These are phyloP conservation scores for Ciconia nigra DNA, from an alignment of 2,797 vertebrate genomes.

Conservation along the genomic window DNA sequence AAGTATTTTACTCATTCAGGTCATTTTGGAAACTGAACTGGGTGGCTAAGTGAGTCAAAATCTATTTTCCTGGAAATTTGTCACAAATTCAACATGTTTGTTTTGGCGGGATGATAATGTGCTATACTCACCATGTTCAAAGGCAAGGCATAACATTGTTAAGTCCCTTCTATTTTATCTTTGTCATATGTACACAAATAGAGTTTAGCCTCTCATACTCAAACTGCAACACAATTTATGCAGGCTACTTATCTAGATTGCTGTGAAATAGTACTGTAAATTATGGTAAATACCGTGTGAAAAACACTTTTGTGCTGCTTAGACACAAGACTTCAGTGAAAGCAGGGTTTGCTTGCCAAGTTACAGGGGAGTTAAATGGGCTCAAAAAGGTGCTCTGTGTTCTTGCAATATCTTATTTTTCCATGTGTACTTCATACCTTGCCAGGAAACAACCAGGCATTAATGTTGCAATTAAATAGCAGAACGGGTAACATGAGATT, in stretches of 20 bases:
- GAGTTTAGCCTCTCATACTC: background rate
- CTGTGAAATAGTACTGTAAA: background rate
- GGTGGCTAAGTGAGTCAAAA: background rate
- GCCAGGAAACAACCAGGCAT: constrained; percentile 8
- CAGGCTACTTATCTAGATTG: background rate
- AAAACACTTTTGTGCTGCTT: constrained; percentile 3
- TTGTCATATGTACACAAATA: background rate
- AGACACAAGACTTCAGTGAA: background rate
- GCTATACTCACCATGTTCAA: background rate
- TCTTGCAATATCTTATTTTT: constrained; percentile 18
- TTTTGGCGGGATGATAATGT: background rate
- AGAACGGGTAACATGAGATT: background rate
- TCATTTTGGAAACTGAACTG: constrained; percentile 1
- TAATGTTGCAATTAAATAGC: background rate
- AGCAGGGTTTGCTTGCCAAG: background rate
- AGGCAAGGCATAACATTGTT: background rate
- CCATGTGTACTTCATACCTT: constrained; percentile 22
- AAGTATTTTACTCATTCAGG: background rate
- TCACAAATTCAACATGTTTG: background rate
- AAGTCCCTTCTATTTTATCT: background rate
- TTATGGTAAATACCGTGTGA: background rate
- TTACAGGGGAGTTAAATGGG: background rate
- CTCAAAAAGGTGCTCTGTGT: constrained; percentile 22
- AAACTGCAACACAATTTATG: background rate
- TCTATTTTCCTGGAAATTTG: background rate